A percentile compares a stretch with the other conserved stretches of the same genome.
These are phyloP conservation scores for Drosophila neotestacea DNA, from an alignment of 2,888 invertebrate genomes.

Conservation along the genomic window DNA sequence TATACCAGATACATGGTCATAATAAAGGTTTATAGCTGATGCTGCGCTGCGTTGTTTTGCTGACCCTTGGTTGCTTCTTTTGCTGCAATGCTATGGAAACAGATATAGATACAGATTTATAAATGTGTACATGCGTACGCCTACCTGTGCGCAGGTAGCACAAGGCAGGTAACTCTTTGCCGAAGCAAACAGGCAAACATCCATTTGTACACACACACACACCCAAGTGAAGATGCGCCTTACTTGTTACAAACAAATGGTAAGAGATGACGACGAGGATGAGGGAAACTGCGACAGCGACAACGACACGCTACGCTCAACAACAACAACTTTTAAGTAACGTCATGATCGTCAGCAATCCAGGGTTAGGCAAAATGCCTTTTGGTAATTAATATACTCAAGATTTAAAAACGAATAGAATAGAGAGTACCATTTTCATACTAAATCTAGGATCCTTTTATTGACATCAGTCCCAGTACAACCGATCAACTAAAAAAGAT, in stretches of 20 bases:
- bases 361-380: constrained; percentile 32
- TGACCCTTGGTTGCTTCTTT: constrained; percentile 58
- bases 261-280: constrained; percentile 53
- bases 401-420: neutral
- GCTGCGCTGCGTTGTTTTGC: constrained; percentile 39
- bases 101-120: constrained; percentile 22
- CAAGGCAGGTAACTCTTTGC: constrained; percentile 71
- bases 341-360: constrained; percentile 54
- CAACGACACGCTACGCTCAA: constrained; percentile 50
- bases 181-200: constrained; percentile 55
- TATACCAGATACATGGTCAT: constrained; percentile 37
- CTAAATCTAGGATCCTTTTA: no score
- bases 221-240: constrained; percentile 60
- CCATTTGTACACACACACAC: constrained; percentile 20
- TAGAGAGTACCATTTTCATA: no score
- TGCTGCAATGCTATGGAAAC: constrained; percentile 60
- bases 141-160: constrained; percentile 76
- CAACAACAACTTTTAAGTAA: constrained; percentile 54
- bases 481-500: no score
- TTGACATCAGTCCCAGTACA: no score
- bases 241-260: constrained; percentile 75
- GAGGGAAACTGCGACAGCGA: constrained; percentile 45
- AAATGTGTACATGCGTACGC: constrained; percentile 61
- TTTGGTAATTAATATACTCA: neutral
- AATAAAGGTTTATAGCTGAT: constrained; percentile 53